Conservation (phyloP, 2,797 vertebrate species). For the Pseudochirops cupreus region DNA sequence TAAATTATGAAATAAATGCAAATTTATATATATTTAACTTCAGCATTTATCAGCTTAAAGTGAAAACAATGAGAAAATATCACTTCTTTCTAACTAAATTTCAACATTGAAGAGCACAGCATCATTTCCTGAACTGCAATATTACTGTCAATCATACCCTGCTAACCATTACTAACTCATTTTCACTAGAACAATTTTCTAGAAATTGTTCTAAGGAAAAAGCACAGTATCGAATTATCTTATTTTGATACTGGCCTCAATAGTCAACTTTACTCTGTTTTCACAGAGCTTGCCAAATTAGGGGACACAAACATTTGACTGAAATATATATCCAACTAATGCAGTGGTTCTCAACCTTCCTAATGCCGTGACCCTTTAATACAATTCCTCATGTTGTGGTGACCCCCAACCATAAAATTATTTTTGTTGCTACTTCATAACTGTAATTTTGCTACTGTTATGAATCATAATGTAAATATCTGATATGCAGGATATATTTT, state of each 20-base stretch:
- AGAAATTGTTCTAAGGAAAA: not conserved
- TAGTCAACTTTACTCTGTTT: not conserved
- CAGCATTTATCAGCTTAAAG: slow-evolving; percentile 70
- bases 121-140: slow-evolving; percentile 67
- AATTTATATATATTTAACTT: slow-evolving; percentile 62
- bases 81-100: slow-evolving; percentile 65
- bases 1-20: slow-evolving; percentile 52
- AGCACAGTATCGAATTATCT: not conserved
- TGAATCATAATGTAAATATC: too few relatives aligned
- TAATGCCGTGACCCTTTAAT: too few relatives aligned
- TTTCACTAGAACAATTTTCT: slow-evolving; percentile 54
- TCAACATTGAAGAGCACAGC: slow-evolving; percentile 55
- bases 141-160: slow-evolving; percentile 23
- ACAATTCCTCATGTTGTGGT: too few relatives aligned
- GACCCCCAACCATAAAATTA: too few relatives aligned
- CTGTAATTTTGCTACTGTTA: too few relatives aligned
- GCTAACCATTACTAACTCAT: slow-evolving; percentile 41
- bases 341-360: too few relatives aligned
- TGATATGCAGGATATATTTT: too few relatives aligned
- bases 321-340: not conserved
- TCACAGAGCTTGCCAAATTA: not conserved
- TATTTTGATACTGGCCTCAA: not conserved
- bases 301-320: not conserved
- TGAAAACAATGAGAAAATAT: slow-evolving; percentile 66
- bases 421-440: too few relatives aligned